phyloP scores from a whole-genome alignment of 2,888 invertebrate species.

The Diplolepis rosae region DNA sequence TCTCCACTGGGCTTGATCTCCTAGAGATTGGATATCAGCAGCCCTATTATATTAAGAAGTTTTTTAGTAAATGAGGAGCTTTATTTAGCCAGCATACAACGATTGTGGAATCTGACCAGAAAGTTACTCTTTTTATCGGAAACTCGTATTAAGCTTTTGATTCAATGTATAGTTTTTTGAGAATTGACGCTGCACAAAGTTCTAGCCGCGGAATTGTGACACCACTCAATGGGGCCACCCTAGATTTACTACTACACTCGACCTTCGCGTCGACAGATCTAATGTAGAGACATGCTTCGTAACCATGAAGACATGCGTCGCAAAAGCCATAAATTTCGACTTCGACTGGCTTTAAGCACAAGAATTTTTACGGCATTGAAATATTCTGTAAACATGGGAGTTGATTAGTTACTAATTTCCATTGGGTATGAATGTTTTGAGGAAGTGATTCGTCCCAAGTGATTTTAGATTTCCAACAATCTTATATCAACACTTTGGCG shows the following conservation, averaged over 20 bases:
- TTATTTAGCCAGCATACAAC: not conserved
- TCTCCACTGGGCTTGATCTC: not conserved
- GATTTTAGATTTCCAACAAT: not conserved
- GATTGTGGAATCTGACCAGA: not conserved
- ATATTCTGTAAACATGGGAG: too few relatives aligned
- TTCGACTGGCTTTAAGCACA: too few relatives aligned
- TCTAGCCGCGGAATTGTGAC: not conserved
- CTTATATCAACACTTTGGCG: not conserved
- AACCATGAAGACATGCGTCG: constrained; percentile 43
- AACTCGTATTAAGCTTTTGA: not conserved
- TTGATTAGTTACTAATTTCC: not conserved
- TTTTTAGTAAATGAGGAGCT: not conserved
- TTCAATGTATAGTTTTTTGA: constrained; percentile 15
- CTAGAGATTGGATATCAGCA: not conserved
- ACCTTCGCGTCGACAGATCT: not conserved
- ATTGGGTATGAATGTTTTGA: constrained; percentile 6
- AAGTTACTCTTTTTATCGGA: not conserved
- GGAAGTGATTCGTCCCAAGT: constrained; percentile 26
- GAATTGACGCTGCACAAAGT: not conserved
- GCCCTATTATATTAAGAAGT: not conserved
- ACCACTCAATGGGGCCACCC: not conserved
- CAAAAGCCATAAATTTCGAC: constrained; percentile 47
- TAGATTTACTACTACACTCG: not conserved
- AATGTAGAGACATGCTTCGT: constrained; percentile 39
- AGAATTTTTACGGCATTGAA: too few relatives aligned